These are phyloP conservation scores for Brenthis hecate DNA, from an alignment of 2,888 invertebrate species.

Conservation along the genomic window DNA sequence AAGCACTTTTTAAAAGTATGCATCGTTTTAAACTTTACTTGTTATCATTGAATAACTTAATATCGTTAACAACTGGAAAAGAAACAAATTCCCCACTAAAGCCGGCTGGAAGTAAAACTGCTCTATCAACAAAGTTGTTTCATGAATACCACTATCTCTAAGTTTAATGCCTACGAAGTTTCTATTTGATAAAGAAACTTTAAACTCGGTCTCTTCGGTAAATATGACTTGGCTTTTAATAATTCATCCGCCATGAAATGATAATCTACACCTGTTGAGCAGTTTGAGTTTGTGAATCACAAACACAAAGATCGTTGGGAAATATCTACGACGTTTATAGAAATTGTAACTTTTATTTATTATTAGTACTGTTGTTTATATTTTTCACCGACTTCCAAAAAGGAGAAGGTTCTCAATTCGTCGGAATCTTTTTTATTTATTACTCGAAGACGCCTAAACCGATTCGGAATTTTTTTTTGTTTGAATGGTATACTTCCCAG, in stretches of 20 bases:
- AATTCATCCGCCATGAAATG: constrained; percentile 41
- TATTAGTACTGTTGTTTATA: background rate
- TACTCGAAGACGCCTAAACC: no score
- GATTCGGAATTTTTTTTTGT: no score
- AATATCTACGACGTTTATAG: constrained; percentile 7
- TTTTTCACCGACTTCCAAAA: background rate
- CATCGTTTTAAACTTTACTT: constrained; percentile 29
- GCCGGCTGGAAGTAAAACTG: constrained; percentile 45
- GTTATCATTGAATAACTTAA: constrained; percentile 41
- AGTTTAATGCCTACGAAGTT: constrained; percentile 55
- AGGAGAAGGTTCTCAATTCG: no score
- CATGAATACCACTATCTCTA: constrained; percentile 49
- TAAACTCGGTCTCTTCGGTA: constrained; percentile 44
- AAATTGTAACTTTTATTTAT: constrained; percentile 14
- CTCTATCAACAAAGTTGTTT: constrained; percentile 45
- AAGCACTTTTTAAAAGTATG: constrained; percentile 24
- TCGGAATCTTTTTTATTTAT: no score
- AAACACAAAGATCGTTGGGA: constrained; percentile 3
- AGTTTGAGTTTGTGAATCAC: constrained; percentile 38
- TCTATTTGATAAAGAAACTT: constrained; percentile 58
- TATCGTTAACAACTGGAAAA: constrained; percentile 39
- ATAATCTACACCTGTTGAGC: constrained; percentile 46
- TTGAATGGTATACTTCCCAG: no score
- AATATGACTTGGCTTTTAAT: constrained; percentile 45
- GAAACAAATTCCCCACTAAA: constrained; percentile 42